Evolutionary conservation across 1,140 invertebrate genomes (phyloP), one percentile per base, ranked within the genome.

Genomic region (Ganaspis sp.): DNA sequence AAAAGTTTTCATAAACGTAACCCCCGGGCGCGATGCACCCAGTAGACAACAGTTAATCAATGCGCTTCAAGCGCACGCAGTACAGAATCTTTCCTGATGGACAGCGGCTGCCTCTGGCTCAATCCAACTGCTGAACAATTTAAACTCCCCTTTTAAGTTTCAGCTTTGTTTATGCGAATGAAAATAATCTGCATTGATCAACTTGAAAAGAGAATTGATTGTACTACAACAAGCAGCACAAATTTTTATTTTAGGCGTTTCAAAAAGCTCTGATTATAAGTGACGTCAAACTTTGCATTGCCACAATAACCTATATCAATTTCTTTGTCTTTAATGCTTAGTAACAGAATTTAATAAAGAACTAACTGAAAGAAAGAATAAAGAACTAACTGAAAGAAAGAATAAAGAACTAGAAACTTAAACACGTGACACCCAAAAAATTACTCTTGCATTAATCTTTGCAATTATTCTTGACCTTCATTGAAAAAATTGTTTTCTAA

Each of bases 1-100:
- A 86, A 87, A 88, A 87, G 86, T 88, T 87, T 88, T 88, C 86
- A 88, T 86, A 88, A 89, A 87, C 87, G 87, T 85, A 82, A 84
- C 82, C 81, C 78, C 73, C 70, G 79, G 81, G 84, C 83, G 84
- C 73, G 76, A 77, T 81, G 79, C 74, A 77, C 74, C 77, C 58
- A 69, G 78, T 85, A 89, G 89, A 90, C 88, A 91, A 90, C 87
- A 86, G 86, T 90, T 90, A 91, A 91, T 91, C 89, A 90, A 90
- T 91, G 90, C 86, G 87, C 87, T 90, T 89, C 87, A 89, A 89
- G 86, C 86, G 85, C 89, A 90, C 86, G 85, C 86, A 85, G 84
- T 85, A 82, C 84, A 83, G 86, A 83, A 90, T 90, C 88, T 89
- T 90, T 85, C 85, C 83, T 90, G 89, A 90, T 88, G 88, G 89